Conservation (phyloP, 2,888 invertebrate species). For the Melolontha melolontha region DNA sequence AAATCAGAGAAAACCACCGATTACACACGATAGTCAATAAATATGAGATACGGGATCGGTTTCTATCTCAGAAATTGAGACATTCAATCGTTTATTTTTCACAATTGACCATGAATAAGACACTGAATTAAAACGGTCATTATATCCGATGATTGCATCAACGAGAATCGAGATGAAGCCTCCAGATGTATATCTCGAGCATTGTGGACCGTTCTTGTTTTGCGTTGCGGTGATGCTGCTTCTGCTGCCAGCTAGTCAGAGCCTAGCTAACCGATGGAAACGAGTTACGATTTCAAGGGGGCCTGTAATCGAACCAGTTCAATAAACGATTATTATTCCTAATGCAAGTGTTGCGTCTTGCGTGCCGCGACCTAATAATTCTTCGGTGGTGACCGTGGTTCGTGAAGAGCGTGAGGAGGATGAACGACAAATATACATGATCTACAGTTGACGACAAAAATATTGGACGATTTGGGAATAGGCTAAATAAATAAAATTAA, state of each 20-base stretch:
- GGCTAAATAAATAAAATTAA: too few species aligned
- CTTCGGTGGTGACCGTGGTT: conserved; percentile 15
- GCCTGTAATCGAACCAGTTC: conserved; percentile 57
- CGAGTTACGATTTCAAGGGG: conserved; percentile 54
- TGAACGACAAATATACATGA: conserved; percentile 9
- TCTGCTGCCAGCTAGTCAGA: background rate
- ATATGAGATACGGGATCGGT: background rate
- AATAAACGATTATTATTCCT: conserved; percentile 52
- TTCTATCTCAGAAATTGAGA: conserved; percentile 55
- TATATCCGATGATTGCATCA: conserved; percentile 53
- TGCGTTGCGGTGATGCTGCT: too few species aligned
- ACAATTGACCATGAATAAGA: conserved; percentile 54
- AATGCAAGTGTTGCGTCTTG: conserved; percentile 46
- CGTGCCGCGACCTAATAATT: conserved; percentile 51
- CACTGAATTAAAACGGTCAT: conserved; percentile 62
- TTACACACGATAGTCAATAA: too few species aligned
- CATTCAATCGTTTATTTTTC: conserved; percentile 59
- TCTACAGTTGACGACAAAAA: background rate
- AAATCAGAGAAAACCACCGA: too few species aligned
- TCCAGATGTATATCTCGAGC: conserved; percentile 56
- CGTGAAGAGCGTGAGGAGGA: background rate
- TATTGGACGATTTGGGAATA: too few species aligned
- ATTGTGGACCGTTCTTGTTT: conserved; percentile 45
- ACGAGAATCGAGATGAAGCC: conserved; percentile 43
- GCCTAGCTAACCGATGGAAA: conserved; percentile 52